Base-by-base conservation (phyloP, 2,113 vertebrate species). In the Cyanoderma ruficeps region DNA sequence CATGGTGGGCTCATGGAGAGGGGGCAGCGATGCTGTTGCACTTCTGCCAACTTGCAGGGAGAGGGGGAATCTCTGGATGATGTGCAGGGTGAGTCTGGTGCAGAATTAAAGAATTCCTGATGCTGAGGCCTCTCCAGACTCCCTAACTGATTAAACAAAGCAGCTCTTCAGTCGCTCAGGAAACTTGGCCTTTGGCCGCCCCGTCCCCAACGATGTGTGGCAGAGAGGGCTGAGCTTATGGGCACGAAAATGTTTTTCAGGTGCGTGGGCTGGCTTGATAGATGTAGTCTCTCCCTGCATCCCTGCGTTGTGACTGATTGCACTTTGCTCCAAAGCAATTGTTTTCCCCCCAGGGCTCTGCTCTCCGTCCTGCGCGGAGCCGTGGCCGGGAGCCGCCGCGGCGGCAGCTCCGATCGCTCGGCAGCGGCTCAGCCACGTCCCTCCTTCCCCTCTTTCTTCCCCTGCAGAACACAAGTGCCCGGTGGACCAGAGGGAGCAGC, bases 401-500 rank as follows among this genome's bases (percentile, higher is more conserved):
- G 60, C 80, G 20, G 53, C 52, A n/a, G n/a, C n/a, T n/a, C n/a
- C n/a, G n/a, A n/a, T n/a, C n/a, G 61, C 13, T 50, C 18, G 13
- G 39, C 67, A 22, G 3, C 1, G 4, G 3, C 82, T 95, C 17
- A 5, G 20, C 68, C 46, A 4, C 9, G 5, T 39, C n/a, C 94
- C 52, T 88, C 39, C 27, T 21, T 5, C 15, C 33, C 11, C 31
- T 77, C 61, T 79, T 18, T 61, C 10, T 74, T 39, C 28, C 89
- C 33, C 95, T 96, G 56, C 98, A 99, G 99, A 98, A 27, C 99
- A 99, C 95, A 99, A 99, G 94, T 99, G 99, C 89, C 98, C 99
- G 1, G 99, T 99, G 52, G 99, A 99, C 96, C 98, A 99, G 96
- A 96, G 98, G 85, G 99, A 99, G 86, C 99, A 99, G 91, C 91